phyloP scores from a whole-genome alignment of 2,797 vertebrate genomes.

The Melanitta fusca region DNA sequence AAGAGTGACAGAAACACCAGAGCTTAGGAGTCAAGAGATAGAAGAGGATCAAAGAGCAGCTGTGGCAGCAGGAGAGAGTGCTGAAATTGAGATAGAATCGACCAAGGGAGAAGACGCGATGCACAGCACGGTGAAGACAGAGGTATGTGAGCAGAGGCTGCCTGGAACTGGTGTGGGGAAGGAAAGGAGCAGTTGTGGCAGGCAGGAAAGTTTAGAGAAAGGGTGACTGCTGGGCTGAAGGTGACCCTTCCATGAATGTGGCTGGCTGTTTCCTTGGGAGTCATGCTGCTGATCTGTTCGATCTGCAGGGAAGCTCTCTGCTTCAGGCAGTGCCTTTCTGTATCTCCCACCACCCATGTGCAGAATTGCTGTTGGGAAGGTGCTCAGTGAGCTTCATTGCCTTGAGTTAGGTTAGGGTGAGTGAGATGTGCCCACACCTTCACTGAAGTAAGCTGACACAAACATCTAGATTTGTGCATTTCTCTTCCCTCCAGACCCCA shows the following conservation, averaged over 20 bases:
- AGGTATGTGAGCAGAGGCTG: slow-evolving; percentile 76
- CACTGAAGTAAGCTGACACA: slow-evolving; percentile 65
- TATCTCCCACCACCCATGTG: background rate
- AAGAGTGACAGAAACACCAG: slow-evolving; percentile 74
- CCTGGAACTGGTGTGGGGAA: slow-evolving; percentile 36
- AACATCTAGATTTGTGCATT: slow-evolving; percentile 70
- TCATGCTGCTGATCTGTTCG: slow-evolving; percentile 42
- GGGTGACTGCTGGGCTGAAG: slow-evolving; percentile 48
- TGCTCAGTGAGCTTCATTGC: slow-evolving; percentile 35
- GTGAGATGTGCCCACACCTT: slow-evolving; percentile 63
- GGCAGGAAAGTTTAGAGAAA: slow-evolving; percentile 57
- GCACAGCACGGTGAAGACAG: slow-evolving; percentile 77
- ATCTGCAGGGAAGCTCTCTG: slow-evolving; percentile 29
- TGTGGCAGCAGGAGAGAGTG: slow-evolving; percentile 69
- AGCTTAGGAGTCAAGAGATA: slow-evolving; percentile 76
- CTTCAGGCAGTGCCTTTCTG: slow-evolving; percentile 12
- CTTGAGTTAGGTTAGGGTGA: slow-evolving; percentile 48
- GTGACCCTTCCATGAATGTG: slow-evolving; percentile 18
- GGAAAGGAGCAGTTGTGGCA: slow-evolving; percentile 46
- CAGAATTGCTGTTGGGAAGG: slow-evolving; percentile 48
- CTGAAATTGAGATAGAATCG: slow-evolving; percentile 71
- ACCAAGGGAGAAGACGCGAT: slow-evolving; percentile 75
- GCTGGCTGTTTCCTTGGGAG: slow-evolving; percentile 46
- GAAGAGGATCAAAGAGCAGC: slow-evolving; percentile 75
- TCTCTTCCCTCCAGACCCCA: slow-evolving; percentile 78